Conservation (phyloP, 1,140 invertebrate genomes). For the Helicoverpa armigera region DNA sequence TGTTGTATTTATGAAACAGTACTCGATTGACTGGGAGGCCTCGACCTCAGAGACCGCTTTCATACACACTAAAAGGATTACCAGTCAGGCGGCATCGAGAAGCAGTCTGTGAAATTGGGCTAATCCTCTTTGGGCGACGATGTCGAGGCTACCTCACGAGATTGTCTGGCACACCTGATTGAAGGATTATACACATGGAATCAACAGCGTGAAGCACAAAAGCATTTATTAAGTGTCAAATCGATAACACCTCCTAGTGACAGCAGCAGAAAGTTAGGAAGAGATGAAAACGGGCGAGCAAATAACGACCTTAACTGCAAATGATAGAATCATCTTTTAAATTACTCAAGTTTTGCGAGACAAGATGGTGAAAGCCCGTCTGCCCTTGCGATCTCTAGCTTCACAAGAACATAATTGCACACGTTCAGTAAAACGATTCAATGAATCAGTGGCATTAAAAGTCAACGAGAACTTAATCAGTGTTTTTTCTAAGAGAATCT, state of each 20-base stretch:
- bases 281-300: slow-evolving; percentile 55
- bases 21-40: slow-evolving; percentile 58
- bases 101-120: slow-evolving; percentile 59
- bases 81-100: slow-evolving; percentile 51
- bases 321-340: slow-evolving; percentile 67
- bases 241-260: slow-evolving; percentile 74
- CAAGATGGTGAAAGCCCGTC: slow-evolving; percentile 80
- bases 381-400: slow-evolving; percentile 82
- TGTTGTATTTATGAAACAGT: slow-evolving; percentile 61
- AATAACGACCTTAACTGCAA: slow-evolving; percentile 69
- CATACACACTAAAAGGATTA: slow-evolving; percentile 62
- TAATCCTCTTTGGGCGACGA: slow-evolving; percentile 60
- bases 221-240: slow-evolving; percentile 67
- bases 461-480: slow-evolving; percentile 58
- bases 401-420: slow-evolving; percentile 78
- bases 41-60: slow-evolving; percentile 60
- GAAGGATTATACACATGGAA: slow-evolving; percentile 48
- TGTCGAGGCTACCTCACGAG: slow-evolving; percentile 44
- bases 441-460: slow-evolving; percentile 69
- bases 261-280: slow-evolving; percentile 71
- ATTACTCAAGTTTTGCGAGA: slow-evolving; percentile 60
- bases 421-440: slow-evolving; percentile 75
- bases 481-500: slow-evolving; percentile 48
- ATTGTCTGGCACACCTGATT: slow-evolving; percentile 53
- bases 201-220: slow-evolving; percentile 56